phyloP scores from a whole-genome alignment of 2,113 vertebrate species.

The Chauna torquata region DNA sequence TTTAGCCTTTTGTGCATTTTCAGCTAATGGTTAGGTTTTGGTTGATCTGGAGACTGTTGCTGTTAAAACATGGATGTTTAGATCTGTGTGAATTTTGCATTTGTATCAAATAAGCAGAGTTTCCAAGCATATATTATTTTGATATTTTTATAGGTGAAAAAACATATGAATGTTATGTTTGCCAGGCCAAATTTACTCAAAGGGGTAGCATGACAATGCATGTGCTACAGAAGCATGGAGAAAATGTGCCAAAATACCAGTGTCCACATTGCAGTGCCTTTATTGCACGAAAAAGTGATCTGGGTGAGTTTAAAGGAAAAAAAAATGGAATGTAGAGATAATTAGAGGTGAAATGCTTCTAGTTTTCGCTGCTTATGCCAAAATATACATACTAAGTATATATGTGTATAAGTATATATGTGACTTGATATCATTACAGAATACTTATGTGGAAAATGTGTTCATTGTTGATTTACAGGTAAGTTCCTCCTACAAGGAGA shows the following conservation, averaged over 20 bases:
- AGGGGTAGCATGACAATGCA: conserved; percentile 75
- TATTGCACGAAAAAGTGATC: conserved; percentile 71
- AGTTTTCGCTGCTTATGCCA: not conserved
- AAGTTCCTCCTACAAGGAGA: not conserved
- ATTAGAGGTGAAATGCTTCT: not conserved
- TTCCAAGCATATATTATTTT: not conserved
- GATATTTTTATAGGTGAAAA: conserved; percentile 69
- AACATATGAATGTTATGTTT: conserved; percentile 67
- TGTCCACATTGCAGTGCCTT: conserved; percentile 58
- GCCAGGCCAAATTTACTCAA: conserved; percentile 73
- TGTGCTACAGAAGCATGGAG: conserved; percentile 66
- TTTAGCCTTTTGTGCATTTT: not conserved
- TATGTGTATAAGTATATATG: too few species aligned
- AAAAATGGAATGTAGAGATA: not conserved
- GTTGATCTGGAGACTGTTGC: not conserved
- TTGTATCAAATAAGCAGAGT: not conserved
- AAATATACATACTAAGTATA: too few species aligned
- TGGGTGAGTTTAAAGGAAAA: conserved; percentile 65
- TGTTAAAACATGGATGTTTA: not conserved
- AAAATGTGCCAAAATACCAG: conserved; percentile 69
- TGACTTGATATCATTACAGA: not conserved
- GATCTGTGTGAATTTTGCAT: not conserved
- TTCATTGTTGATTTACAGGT: not conserved
- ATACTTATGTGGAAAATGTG: not conserved
- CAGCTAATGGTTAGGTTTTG: not conserved